Base-by-base conservation (phyloP, 2,113 vertebrate genomes). In the Peucedramus taeniatus region DNA sequence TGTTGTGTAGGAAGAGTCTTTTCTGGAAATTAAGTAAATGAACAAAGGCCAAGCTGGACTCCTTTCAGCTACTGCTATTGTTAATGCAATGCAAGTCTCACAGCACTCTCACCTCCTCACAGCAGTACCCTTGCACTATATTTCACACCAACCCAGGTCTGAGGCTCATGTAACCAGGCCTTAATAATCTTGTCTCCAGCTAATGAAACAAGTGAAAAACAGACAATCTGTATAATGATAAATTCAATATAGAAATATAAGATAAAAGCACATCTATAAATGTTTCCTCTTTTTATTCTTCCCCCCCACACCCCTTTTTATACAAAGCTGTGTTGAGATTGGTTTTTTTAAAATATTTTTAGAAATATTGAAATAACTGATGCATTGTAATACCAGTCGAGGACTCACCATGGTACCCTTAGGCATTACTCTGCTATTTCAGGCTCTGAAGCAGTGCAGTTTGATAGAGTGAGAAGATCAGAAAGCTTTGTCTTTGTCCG, bases 361-460 rank as follows among this genome's bases (percentile, higher is more conserved):
- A 92, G 88, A 79, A 88, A 88, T 95, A 88, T 68, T 93, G 56
- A 95, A 97, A 70, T 94, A 96, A 95, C 50, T 78, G 87, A 92
- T 93, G 87, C 75, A 72, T 80, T 87, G 8, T 78, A 86, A 95
- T 93, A 71, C 63, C 79, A 83, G 76, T 45, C 78, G 85, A 92
- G 56, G 72, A 82, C 60, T 86, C 68, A 86, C n/a, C 63, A 86
- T 37, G 64, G n/a, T 83, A 95, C 68, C 93, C 93, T 74, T 22
- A 74, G 94, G 93, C 87, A 78, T 56, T 53, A 59, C 76, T 78
- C 31, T 74, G 78, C 82, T 96, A 96, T 95, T 96, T 96, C 80
- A 93, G 68, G 44, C 79, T 92, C 83, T 88, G 57, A 84, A 92
- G 74, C n/a, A 61, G 35, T 37, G 59, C 50, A 57, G 49, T 90